These are phyloP conservation scores for Echinops telfairi DNA, from an alignment of 2,113 vertebrate genomes.

Conservation along the genomic window DNA sequence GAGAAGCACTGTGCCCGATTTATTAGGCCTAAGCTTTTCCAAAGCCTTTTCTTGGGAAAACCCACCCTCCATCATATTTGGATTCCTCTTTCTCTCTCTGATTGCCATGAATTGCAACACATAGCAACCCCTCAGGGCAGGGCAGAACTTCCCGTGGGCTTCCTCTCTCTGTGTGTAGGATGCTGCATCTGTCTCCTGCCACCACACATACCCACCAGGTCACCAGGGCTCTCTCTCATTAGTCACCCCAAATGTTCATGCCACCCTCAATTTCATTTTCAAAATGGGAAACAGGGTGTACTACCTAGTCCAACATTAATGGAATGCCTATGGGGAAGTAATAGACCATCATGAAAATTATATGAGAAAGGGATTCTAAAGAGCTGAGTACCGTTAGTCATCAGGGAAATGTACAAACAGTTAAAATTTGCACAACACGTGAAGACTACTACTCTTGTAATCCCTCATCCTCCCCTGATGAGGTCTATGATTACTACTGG, in stretches of 20 bases:
- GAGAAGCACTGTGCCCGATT: neutral
- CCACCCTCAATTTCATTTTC: neutral
- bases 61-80: neutral
- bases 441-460: neutral
- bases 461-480: neutral
- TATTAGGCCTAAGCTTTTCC: neutral
- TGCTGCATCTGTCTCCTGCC: no score
- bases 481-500: neutral
- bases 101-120: no score
- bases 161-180: no score
- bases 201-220: no score
- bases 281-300: neutral
- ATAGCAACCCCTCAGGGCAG: no score
- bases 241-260: neutral
- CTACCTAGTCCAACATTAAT: neutral
- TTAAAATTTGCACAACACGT: neutral
- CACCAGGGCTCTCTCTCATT: neutral
- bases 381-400: neutral
- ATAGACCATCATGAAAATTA: neutral
- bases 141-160: no score
- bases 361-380: neutral
- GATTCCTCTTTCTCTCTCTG: neutral
- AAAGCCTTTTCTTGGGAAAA: neutral
- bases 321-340: constrained; percentile 8
- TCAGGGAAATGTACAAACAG: neutral